Percentiles rank a stretch among this genome's conserved stretches.
Evolutionary conservation across 1,140 invertebrate species (phyloP).

Genomic region (Mizuhopecten yessoensis): DNA sequence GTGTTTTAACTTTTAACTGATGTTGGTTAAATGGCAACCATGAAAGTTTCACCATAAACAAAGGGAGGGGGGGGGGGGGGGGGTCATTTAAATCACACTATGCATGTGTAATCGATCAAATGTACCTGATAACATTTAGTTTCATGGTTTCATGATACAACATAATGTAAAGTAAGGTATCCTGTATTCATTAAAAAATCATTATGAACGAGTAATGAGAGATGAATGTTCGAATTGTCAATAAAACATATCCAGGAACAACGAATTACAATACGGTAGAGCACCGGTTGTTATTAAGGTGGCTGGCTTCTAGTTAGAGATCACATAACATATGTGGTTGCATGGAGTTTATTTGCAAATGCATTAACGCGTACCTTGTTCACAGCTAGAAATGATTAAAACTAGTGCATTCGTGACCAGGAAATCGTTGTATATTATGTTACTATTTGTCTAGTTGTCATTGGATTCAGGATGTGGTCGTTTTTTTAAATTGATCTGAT

Average conservation of each 20-base stretch:
- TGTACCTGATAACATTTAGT: background rate
- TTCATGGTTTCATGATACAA: background rate
- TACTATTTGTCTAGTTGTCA: background rate
- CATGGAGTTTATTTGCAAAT: background rate
- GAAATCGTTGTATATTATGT: background rate
- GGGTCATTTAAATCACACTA: no score
- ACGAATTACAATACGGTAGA: background rate
- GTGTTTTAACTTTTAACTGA: no score
- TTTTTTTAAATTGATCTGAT: background rate
- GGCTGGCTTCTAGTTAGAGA: no score
- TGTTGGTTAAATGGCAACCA: no score
- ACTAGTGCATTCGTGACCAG: background rate
- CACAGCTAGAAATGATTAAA: background rate
- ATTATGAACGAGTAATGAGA: no score
- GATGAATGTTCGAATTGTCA: background rate
- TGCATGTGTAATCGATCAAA: no score
- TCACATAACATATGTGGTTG: no score
- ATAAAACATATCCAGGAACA: background rate
- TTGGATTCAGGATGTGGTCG: background rate
- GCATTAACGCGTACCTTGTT: background rate
- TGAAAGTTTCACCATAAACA: no score
- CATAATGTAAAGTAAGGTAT: no score
- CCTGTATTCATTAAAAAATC: no score
- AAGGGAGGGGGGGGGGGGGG: no score
- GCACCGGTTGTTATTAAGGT: no score